These are phyloP conservation scores for Cyclina sinensis DNA, from an alignment of 1,140 invertebrate genomes.

Conservation along the genomic window DNA sequence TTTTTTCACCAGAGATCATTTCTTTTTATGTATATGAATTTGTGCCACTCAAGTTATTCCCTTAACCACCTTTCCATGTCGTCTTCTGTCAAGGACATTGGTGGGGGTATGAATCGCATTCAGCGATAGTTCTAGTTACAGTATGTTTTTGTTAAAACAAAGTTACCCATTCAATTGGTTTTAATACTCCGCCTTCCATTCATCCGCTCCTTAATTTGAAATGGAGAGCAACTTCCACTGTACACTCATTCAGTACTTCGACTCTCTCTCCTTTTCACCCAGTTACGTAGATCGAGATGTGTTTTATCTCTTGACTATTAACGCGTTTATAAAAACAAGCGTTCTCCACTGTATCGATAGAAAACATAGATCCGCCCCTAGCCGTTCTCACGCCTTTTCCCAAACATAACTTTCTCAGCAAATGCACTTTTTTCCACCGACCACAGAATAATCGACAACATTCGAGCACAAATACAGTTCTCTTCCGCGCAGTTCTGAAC, in stretches of 20 bases:
- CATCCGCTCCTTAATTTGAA: neutral
- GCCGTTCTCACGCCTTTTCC: neutral
- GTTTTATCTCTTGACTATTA: neutral
- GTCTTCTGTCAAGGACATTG: no score
- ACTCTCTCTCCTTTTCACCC: neutral
- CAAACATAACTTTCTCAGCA: neutral
- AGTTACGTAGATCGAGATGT: neutral
- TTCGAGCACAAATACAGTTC: neutral
- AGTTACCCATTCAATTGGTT: neutral
- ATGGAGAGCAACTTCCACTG: neutral
- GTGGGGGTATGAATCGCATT: no score
- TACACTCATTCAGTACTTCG: neutral
- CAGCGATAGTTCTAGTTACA: no score
- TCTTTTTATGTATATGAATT: no score
- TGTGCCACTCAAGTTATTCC: no score
- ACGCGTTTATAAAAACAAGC: neutral
- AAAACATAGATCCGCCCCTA: neutral
- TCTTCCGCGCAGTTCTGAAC: neutral
- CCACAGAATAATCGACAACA: neutral
- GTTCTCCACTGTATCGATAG: neutral
- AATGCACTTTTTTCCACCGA: neutral
- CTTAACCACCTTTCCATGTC: no score
- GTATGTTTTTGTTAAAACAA: no score
- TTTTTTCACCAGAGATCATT: no score
- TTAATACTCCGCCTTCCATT: neutral